A percentile compares a stretch with the other conserved stretches of the same genome.
Evolutionary conservation across 2,797 vertebrate species (phyloP).

Genomic region (Carcharodon carcharias): DNA sequence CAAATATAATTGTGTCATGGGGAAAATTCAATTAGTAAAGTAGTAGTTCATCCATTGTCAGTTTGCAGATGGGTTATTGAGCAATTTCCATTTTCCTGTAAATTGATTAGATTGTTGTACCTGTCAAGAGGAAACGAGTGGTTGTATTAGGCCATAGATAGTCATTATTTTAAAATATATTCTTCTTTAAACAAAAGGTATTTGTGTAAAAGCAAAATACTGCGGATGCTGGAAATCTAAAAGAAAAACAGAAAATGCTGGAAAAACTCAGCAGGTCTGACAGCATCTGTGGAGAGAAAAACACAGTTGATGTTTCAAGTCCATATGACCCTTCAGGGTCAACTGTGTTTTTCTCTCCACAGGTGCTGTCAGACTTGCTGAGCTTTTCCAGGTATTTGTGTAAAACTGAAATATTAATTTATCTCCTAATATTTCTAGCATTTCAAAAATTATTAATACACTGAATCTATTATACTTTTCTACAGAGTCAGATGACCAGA

Average conservation of each 20-base stretch:
- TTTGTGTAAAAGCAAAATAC: background rate
- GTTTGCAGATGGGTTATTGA: background rate
- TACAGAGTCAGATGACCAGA: slow-evolving; percentile 90
- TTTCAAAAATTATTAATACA: background rate
- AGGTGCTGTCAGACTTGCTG: too few species aligned
- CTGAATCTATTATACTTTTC: slow-evolving; percentile 39
- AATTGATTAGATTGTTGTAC: background rate
- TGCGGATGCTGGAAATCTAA: too few species aligned
- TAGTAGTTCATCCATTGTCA: background rate
- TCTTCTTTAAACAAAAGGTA: background rate
- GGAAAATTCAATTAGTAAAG: background rate
- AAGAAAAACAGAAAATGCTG: too few species aligned
- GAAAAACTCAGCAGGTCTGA: too few species aligned
- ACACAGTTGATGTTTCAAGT: too few species aligned
- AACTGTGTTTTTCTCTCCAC: too few species aligned
- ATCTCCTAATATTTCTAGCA: background rate
- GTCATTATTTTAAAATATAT: background rate
- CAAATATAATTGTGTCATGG: background rate
- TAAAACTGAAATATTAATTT: background rate
- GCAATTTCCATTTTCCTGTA: background rate
- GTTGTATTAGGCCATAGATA: background rate
- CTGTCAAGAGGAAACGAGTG: background rate
- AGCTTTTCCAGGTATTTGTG: background rate
- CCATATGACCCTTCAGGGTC: too few species aligned
- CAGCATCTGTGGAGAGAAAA: too few species aligned